A percentile compares a stretch with the other conserved stretches of the same genome.
Conservation (phyloP, 2,797 vertebrate species). For the Etheostoma perlongum region DNA sequence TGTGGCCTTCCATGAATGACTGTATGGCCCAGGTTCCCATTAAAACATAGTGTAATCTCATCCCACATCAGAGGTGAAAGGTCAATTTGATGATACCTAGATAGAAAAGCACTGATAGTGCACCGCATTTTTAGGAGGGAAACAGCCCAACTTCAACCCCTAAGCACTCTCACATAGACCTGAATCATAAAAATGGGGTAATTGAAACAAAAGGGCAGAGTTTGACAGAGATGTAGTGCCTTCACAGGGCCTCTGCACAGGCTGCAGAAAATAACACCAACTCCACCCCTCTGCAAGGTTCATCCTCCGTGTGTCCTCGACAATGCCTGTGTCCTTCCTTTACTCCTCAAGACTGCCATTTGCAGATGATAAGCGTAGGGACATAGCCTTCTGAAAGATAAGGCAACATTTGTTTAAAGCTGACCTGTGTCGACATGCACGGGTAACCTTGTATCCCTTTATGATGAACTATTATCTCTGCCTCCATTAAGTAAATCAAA, state of each 20-base stretch:
- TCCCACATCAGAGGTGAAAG: conserved; percentile 61
- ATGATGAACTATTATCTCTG: conserved; percentile 72
- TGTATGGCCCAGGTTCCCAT: conserved; percentile 39
- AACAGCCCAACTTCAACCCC: conserved; percentile 63
- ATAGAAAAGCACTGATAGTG: conserved; percentile 44
- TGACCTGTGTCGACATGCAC: conserved; percentile 76
- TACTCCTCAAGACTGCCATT: conserved; percentile 74
- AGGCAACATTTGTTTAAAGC: conserved; percentile 66
- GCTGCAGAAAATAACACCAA: conserved; percentile 80
- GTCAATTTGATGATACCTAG: conserved; percentile 57
- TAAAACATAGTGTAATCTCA: conserved; percentile 64
- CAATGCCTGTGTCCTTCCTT: conserved; percentile 69
- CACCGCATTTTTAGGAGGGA: conserved; percentile 55
- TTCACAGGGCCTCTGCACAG: conserved; percentile 68
- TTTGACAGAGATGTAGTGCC: conserved; percentile 83
- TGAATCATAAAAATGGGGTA: conserved; percentile 81
- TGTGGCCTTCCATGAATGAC: conserved; percentile 48
- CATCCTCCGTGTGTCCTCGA: conserved; percentile 71
- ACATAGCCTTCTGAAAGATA: conserved; percentile 76
- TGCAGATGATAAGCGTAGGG: conserved; percentile 77
- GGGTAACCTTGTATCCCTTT: conserved; percentile 81
- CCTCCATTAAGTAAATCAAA: conserved; percentile 69
- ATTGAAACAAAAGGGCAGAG: conserved; percentile 84
- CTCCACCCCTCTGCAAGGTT: conserved; percentile 68
- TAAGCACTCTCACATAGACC: conserved; percentile 70